Base-by-base conservation (phyloP, 2,888 invertebrate genomes). In the Blastobasis adustella region DNA sequence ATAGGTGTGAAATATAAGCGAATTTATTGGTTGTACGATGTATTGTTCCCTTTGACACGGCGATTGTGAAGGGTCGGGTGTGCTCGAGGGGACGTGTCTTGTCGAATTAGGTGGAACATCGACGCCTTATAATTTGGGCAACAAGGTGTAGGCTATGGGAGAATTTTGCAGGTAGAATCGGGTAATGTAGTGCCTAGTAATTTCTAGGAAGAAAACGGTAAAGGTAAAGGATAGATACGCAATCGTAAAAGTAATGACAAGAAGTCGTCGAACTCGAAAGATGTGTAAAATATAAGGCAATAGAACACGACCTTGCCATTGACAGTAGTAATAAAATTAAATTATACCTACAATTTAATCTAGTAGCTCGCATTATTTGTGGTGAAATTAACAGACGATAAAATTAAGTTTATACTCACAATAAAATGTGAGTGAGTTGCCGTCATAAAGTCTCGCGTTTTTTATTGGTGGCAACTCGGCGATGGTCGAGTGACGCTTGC, bases 321-420 rank as follows among this genome's bases (percentile, higher is more conserved):
- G 78, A 81, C 75, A 82, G 71, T 68, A 61, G 67, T 57, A 63
- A 75, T 80, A 80, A 82, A 79, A 75, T 69, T 67, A 76, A 78
- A 82, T 84, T 73, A 82, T 75, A 50, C 53, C 52, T 52, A 54
- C 79, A 77, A 83, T 81, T 79, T 81, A 82, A 82, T 81, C 79
- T 80, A 80, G 75, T 78, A 76, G 74, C 80, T 84, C 83, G 78
- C 71, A 85, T 83, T 86, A 87, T 85, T 88, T 86, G 87, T 86
- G 88, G 87, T 82, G 79, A 85, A 88, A 88, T 88, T 87, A 88
- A 88, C 87, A 86, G 87, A 86, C 88, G 81, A 86, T 88, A 87
- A 88, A 88, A 87, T 87, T 88, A 86, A 86, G 84, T 88, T 88
- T 88, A 88, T 87, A 87, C 82, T 86, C 85, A 87, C 87, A 87